These are phyloP conservation scores for Scrobipalpa costella DNA, from an alignment of 2,888 invertebrate genomes.

Conservation along the genomic window DNA sequence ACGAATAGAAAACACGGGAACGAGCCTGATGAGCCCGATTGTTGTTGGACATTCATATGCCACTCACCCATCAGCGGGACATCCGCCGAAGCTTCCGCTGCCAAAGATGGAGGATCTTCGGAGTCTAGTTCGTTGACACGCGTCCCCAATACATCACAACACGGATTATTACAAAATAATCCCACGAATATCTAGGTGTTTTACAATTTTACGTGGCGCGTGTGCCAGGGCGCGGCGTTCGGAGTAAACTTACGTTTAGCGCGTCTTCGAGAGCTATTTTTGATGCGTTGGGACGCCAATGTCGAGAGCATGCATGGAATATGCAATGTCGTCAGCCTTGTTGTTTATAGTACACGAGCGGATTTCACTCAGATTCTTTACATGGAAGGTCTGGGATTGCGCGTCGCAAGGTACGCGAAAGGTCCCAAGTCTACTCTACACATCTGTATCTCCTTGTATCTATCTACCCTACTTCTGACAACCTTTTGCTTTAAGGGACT, in stretches of 20 bases:
- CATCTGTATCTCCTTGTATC: no score
- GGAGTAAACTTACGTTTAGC: conserved; percentile 73
- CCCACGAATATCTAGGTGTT: neutral
- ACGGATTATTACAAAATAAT: conserved; percentile 10
- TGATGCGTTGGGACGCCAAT: conserved; percentile 79
- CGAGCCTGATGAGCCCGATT: conserved; percentile 65
- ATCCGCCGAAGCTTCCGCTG: conserved; percentile 79
- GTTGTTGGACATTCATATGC: conserved; percentile 77
- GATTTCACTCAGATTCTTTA: conserved; percentile 25
- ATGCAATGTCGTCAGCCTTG: conserved; percentile 79
- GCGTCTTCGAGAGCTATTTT: conserved; percentile 79
- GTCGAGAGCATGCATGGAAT: conserved; percentile 81
- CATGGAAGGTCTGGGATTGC: neutral
- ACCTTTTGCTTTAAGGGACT: no score
- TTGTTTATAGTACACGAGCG: conserved; percentile 42
- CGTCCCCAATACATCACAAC: conserved; percentile 51
- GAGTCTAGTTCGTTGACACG: conserved; percentile 74
- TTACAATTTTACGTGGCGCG: conserved; percentile 44
- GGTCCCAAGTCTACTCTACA: no score
- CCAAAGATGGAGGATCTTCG: conserved; percentile 79
- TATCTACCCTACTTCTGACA: neutral
- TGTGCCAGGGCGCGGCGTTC: conserved; percentile 67
- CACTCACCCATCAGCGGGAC: conserved; percentile 79
- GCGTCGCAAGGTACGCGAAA: neutral
- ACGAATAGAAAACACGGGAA: conserved; percentile 76